phyloP scores from a whole-genome alignment of 2,888 invertebrate genomes.

The Hypomecis punctinalis region DNA sequence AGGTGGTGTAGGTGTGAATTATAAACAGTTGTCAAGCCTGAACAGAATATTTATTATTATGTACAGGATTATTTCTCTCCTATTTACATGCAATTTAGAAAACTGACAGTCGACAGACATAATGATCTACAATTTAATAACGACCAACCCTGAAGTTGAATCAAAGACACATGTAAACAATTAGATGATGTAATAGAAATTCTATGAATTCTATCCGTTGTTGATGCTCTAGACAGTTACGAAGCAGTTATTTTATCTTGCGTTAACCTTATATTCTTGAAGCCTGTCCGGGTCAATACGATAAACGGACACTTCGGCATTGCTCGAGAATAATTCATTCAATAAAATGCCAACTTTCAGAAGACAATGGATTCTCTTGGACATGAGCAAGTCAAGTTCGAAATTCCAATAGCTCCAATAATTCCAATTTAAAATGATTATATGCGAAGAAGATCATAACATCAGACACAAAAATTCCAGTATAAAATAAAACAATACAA shows the following conservation, averaged over 20 bases:
- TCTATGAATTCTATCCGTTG: neutral
- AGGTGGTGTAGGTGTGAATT: conserved; percentile 4
- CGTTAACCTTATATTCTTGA: conserved; percentile 40
- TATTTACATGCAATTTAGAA: neutral
- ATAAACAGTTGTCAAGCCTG: neutral
- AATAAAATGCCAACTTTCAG: conserved; percentile 15
- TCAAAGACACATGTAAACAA: neutral
- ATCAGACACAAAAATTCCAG: too few relatives aligned
- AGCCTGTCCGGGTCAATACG: conserved; percentile 51
- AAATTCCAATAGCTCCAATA: too few relatives aligned
- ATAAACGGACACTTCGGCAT: conserved; percentile 37
- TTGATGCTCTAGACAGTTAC: conserved; percentile 5
- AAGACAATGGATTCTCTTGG: neutral
- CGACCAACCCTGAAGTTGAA: neutral
- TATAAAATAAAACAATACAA: too few relatives aligned
- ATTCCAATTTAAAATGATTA: too few relatives aligned
- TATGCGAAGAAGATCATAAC: too few relatives aligned
- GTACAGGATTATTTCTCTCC: too few relatives aligned
- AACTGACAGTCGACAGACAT: neutral
- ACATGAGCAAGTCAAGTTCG: too few relatives aligned
- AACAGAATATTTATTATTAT: too few relatives aligned
- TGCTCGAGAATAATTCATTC: conserved; percentile 27
- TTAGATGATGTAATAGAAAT: neutral
- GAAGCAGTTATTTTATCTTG: conserved; percentile 36
- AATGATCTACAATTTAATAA: neutral